Conservation (phyloP, 2,888 invertebrate species). For the Athrips mouffetella region DNA sequence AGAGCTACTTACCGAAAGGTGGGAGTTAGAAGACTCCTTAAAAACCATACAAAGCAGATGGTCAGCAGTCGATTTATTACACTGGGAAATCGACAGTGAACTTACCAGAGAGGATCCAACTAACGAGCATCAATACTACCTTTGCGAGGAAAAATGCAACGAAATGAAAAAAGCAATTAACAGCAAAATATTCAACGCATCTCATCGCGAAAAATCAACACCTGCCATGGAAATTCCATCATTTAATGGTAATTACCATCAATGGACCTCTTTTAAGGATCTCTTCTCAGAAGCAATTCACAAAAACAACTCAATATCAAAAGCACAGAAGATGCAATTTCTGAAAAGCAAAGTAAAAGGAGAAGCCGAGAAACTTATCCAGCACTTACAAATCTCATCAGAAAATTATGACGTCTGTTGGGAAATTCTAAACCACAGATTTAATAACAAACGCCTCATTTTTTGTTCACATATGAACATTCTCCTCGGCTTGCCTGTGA, state of each 20-base stretch:
- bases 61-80: constrained; percentile 3
- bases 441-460: constrained; percentile 22
- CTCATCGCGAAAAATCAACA: not conserved
- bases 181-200: not conserved
- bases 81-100: constrained; percentile 15
- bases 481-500: not conserved
- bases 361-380: too few relatives aligned
- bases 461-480: constrained; percentile 5
- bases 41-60: not conserved
- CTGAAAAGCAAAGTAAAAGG: too few relatives aligned
- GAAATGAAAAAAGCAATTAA: not conserved
- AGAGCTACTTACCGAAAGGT: not conserved
- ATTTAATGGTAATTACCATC: not conserved
- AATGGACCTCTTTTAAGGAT: not conserved
- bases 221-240: not conserved
- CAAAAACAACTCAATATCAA: too few relatives aligned
- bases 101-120: not conserved
- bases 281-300: not conserved
- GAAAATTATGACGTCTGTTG: constrained; percentile 21
- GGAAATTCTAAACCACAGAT: constrained; percentile 25
- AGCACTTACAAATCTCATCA: constrained; percentile 19
- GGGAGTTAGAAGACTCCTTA: not conserved
- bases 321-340: too few relatives aligned
- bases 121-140: not conserved
- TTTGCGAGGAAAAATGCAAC: not conserved